phyloP scores from a whole-genome alignment of 1,140 invertebrate species.

The Leptinotarsa undecemlineata region DNA sequence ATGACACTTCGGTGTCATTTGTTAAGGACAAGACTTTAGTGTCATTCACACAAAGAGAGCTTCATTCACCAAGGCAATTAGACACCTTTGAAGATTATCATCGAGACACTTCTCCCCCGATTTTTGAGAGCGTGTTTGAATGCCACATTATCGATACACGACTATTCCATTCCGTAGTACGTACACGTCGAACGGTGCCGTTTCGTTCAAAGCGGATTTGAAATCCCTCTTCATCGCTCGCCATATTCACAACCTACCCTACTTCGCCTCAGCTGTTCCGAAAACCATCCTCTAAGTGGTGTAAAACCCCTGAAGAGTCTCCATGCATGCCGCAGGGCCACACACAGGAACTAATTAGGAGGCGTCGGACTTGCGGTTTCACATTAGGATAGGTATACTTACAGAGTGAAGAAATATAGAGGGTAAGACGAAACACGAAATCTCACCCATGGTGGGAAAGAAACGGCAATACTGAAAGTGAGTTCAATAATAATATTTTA shows the following conservation, averaged over 20 bases:
- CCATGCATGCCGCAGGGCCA: background rate
- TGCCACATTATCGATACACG: background rate
- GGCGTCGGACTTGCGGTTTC: constrained; percentile 20
- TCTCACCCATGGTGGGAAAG: too few relatives aligned
- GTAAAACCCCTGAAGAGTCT: constrained; percentile 13
- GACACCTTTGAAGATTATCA: too few relatives aligned
- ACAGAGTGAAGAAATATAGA: too few relatives aligned
- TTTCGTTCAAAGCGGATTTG: background rate
- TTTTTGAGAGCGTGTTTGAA: background rate
- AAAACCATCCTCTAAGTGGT: constrained; percentile 10
- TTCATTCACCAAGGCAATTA: too few relatives aligned
- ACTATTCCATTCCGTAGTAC: background rate
- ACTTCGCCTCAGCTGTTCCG: constrained; percentile 12
- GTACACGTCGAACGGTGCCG: background rate
- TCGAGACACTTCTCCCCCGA: background rate
- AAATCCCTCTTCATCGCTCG: background rate
- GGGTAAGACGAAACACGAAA: too few relatives aligned
- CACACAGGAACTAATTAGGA: constrained; percentile 28
- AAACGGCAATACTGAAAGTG: too few relatives aligned
- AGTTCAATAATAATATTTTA: too few relatives aligned
- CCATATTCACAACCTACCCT: background rate
- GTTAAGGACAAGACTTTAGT: too few relatives aligned
- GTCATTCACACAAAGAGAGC: too few relatives aligned
- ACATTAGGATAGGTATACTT: background rate
- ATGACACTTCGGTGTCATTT: too few relatives aligned